Percentiles rank a stretch among this genome's conserved stretches.
phyloP scores from a whole-genome alignment of 2,888 invertebrate species.

The Caenorhabditis auriculariae region DNA sequence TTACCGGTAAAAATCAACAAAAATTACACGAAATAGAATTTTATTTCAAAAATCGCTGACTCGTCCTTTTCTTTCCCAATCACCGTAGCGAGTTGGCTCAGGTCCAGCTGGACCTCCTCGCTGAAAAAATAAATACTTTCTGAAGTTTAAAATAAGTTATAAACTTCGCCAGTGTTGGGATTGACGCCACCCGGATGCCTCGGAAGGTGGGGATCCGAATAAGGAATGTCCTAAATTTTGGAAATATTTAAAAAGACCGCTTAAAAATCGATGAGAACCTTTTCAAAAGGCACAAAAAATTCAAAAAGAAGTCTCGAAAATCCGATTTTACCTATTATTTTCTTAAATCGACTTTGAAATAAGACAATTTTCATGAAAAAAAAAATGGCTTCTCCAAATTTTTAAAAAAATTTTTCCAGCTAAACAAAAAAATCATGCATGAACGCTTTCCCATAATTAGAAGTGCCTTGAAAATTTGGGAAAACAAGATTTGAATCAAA shows the following conservation, averaged over 20 bases:
- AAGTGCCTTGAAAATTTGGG: too few relatives aligned
- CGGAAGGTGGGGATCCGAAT: conserved; percentile 80
- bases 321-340: too few relatives aligned
- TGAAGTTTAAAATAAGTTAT: not conserved
- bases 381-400: not conserved
- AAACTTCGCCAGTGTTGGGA: conserved; percentile 82
- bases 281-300: too few relatives aligned
- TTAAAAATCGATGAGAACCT: too few relatives aligned
- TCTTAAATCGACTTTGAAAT: too few relatives aligned
- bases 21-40: not conserved
- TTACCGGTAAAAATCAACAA: not conserved
- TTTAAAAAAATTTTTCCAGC: not conserved
- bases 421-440: too few relatives aligned
- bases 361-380: not conserved
- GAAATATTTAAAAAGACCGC: not conserved
- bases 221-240: conserved; percentile 70
- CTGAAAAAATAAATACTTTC: not conserved
- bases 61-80: conserved; percentile 98
- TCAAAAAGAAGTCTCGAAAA: too few relatives aligned
- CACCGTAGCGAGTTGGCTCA: conserved; percentile 97
- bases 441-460: too few relatives aligned
- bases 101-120: conserved; percentile 73
- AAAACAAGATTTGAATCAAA: too few relatives aligned
- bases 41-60: conserved; percentile 82
- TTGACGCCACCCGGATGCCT: conserved; percentile 85